Percentiles rank a stretch among this genome's conserved stretches.
Conservation (phyloP, 2,113 vertebrate genomes). For the Holacanthus passer region DNA sequence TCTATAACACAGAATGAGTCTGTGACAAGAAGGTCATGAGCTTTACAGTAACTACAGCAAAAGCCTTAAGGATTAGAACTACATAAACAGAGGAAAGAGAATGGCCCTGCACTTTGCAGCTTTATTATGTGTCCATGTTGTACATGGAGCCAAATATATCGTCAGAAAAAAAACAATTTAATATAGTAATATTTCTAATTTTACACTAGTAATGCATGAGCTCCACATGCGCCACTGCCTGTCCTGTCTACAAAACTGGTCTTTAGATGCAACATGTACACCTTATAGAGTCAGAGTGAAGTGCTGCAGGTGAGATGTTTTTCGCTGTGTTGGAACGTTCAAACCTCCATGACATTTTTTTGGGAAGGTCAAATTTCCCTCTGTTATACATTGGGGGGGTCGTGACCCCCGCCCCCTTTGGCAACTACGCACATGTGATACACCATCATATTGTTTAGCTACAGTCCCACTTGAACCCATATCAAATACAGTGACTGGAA, state of each 20-base stretch:
- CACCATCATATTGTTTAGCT: not conserved
- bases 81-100: not conserved
- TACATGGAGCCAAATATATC: not conserved
- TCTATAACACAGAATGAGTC: conserved; percentile 45
- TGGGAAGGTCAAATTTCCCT: too few relatives aligned
- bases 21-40: conserved; percentile 52
- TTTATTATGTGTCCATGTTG: not conserved
- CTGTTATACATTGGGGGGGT: too few relatives aligned
- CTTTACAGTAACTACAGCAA: conserved; percentile 18
- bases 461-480: not conserved
- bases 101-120: not conserved
- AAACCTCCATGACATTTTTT: too few relatives aligned
- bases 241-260: not conserved
- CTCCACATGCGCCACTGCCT: not conserved
- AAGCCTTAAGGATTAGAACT: conserved; percentile 24
- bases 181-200: too few relatives aligned
- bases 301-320: not conserved
- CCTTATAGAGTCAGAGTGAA: not conserved
- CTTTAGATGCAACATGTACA: not conserved
- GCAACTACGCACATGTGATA: too few relatives aligned
- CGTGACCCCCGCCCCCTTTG: too few relatives aligned
- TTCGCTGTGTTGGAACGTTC: not conserved
- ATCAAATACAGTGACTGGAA: not conserved
- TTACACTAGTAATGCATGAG: not conserved
- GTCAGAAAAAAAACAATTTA: too few relatives aligned